Conservation (phyloP, 2,797 vertebrate species). For the Peromyscus nudipes region DNA sequence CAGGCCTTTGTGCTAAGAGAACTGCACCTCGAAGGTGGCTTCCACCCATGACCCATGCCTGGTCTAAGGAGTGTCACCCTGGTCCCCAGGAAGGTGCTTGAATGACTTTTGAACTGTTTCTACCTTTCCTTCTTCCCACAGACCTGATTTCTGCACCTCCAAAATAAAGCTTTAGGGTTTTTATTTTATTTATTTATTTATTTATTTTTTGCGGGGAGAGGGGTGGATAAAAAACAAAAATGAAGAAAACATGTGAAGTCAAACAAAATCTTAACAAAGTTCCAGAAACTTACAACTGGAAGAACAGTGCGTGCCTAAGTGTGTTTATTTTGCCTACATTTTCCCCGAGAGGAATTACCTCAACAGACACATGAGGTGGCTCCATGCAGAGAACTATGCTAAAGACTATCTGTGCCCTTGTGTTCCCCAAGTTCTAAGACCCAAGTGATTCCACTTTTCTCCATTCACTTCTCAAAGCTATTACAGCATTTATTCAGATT, state of each 20-base stretch:
- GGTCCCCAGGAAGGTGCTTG: not conserved
- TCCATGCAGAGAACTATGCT: not conserved
- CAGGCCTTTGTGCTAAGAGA: not conserved
- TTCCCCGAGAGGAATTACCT: not conserved
- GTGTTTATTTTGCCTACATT: not conserved
- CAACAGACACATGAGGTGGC: not conserved
- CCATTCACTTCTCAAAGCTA: not conserved
- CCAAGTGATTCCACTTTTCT: not conserved
- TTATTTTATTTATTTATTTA: no score
- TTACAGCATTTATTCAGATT: not conserved
- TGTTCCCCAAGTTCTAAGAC: not conserved
- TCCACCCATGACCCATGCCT: not conserved
- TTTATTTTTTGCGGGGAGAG: no score
- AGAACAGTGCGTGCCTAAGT: not conserved
- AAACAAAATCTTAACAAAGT: not conserved
- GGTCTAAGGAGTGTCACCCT: not conserved
- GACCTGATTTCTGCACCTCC: not conserved
- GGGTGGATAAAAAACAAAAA: not conserved
- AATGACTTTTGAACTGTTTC: not conserved
- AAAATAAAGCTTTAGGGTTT: slow-evolving; percentile 14
- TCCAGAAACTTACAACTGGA: not conserved
- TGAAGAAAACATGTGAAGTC: slow-evolving; percentile 13
- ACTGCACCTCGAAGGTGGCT: not conserved
- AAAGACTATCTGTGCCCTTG: not conserved
- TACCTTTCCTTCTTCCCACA: not conserved